These are phyloP conservation scores for Stenoptilia bipunctidactyla DNA, from an alignment of 2,888 invertebrate species.

Conservation along the genomic window DNA sequence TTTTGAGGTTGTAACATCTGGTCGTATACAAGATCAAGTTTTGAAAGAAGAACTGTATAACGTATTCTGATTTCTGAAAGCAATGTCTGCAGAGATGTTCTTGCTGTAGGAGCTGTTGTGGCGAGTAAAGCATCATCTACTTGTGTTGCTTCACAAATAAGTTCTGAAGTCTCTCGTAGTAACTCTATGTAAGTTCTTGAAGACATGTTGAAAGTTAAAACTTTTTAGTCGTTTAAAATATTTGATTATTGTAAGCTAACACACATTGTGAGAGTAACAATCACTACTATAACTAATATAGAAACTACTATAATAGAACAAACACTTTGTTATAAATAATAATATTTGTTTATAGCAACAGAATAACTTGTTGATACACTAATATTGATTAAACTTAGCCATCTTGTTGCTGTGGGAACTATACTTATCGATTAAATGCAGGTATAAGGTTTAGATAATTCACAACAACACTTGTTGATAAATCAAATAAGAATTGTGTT, in stretches of 20 bases:
- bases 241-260: too few relatives aligned
- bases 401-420: too few relatives aligned
- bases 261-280: too few relatives aligned
- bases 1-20: slow-evolving; percentile 96
- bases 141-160: slow-evolving; percentile 70
- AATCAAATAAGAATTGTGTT: too few relatives aligned
- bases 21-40: slow-evolving; percentile 86
- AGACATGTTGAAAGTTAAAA: slow-evolving; percentile 73
- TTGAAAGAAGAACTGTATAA: slow-evolving; percentile 82
- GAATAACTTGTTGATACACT: too few relatives aligned
- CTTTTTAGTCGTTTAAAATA: too few relatives aligned
- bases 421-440: too few relatives aligned
- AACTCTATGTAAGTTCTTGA: slow-evolving; percentile 79
- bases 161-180: slow-evolving; percentile 71
- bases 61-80: slow-evolving; percentile 82
- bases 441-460: too few relatives aligned
- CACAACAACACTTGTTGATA: too few relatives aligned
- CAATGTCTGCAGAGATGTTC: slow-evolving; percentile 70
- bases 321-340: background rate
- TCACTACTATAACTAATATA: slow-evolving; percentile 1
- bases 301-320: background rate
- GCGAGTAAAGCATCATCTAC: slow-evolving; percentile 74
- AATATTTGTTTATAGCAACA: too few relatives aligned
- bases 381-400: too few relatives aligned
- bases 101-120: slow-evolving; percentile 67